A percentile compares a stretch with the other conserved stretches of the same genome.
Conservation (phyloP, 2,888 invertebrate species). For the Axea sp. region DNA sequence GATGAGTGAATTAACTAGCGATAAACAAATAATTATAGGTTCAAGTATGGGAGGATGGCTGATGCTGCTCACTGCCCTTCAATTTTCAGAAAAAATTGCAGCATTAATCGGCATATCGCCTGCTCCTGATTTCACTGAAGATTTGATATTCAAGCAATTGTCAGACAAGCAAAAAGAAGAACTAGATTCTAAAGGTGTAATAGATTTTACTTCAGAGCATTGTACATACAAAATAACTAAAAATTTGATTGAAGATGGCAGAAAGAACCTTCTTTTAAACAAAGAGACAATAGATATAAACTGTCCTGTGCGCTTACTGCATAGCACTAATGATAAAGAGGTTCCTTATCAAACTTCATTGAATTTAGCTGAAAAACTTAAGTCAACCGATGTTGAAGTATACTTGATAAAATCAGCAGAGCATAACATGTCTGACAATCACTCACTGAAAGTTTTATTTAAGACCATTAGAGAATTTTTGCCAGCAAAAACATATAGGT, state of each 20-base stretch:
- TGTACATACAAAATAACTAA: conserved; percentile 29
- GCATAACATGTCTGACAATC: conserved; percentile 30
- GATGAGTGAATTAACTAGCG: conserved; percentile 31
- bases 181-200: conserved; percentile 23
- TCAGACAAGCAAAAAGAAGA: conserved; percentile 29
- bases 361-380: conserved; percentile 26
- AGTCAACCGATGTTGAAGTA: conserved; percentile 26
- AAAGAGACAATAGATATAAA: conserved; percentile 33
- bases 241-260: conserved; percentile 33
- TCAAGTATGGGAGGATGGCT: conserved; percentile 43
- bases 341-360: conserved; percentile 31
- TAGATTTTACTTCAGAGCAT: conserved; percentile 27
- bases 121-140: conserved; percentile 33
- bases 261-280: conserved; percentile 26
- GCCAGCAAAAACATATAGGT: conserved; percentile 2
- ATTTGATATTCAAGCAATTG: conserved; percentile 25
- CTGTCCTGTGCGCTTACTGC: conserved; percentile 28
- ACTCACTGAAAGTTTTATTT: conserved; percentile 32
- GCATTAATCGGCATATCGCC: conserved; percentile 24
- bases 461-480: conserved; percentile 32
- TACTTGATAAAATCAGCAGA: conserved; percentile 23
- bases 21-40: conserved; percentile 32
- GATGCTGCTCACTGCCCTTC: conserved; percentile 26
- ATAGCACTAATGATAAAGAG: conserved; percentile 28
- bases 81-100: conserved; percentile 28